Conservation (phyloP, 2,113 vertebrate genomes). For the Rattus norvegicus region DNA sequence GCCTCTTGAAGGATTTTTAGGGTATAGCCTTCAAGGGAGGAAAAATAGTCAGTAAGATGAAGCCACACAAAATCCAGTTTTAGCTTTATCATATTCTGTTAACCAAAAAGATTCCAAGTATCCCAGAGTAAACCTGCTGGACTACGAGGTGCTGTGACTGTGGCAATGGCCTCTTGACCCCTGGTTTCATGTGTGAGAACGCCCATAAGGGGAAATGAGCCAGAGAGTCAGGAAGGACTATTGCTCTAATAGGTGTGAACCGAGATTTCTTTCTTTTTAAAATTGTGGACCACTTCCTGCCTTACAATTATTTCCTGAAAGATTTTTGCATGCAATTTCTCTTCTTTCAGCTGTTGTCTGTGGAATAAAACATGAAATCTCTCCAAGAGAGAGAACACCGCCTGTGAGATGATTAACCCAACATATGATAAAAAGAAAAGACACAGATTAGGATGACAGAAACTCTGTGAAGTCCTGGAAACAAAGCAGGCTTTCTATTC, state of each 20-base stretch:
- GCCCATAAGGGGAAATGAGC: conserved; percentile 16
- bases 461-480: conserved; percentile 71
- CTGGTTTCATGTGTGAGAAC: conserved; percentile 34
- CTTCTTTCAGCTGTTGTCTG: conserved; percentile 18
- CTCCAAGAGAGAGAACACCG: conserved; percentile 47
- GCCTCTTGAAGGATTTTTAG: not conserved
- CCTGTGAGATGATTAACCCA: conserved; percentile 72
- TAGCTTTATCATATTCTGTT: not conserved
- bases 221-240: conserved; percentile 35
- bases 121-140: not conserved
- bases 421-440: conserved; percentile 73
- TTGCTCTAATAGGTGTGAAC: not conserved
- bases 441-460: conserved; percentile 69
- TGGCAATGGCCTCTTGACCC: not conserved
- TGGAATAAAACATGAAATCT: conserved; percentile 69
- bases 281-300: not conserved
- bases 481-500: conserved; percentile 77
- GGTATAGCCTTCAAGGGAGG: not conserved
- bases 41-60: not conserved
- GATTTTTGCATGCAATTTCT: conserved; percentile 53
- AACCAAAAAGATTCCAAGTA: not conserved
- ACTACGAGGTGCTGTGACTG: not conserved
- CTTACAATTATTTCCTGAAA: conserved; percentile 35
- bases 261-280: conserved; percentile 34
- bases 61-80: not conserved